Base-by-base conservation (phyloP, 2,113 vertebrate genomes). In the Pseudonaja textilis region DNA sequence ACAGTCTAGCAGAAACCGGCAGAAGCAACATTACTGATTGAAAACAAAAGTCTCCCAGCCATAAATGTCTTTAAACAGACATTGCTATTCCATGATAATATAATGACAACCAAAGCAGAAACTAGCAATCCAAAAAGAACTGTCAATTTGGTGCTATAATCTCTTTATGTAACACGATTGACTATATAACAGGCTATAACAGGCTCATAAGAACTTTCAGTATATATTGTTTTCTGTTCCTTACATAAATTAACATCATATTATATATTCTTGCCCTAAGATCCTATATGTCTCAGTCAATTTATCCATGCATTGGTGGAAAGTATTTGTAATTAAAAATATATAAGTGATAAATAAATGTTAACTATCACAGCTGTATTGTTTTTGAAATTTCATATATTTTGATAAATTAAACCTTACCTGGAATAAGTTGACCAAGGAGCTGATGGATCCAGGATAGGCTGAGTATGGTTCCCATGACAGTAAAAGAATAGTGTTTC, bases 351-450 rank as follows among this genome's bases (percentile, higher is more conserved):
- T 59, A 87, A 47, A 86, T 86, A 25, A 56, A 34, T 54, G 29
- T 87, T 45, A 59, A 5, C 23, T 57, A 20, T 23, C 50, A 91
- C 34, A 85, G 55, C 18, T 9, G 18, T 85, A 52, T 16, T 59
- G 8, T 20, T 85, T 86, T n/a, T 91, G 52, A 14, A 54, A 85
- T 90, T 81, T 90, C 47, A 26, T 90, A 81, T 16, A 90, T 47
- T n/a, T 85, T 34, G 85, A 64, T 86, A 59, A 4, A 61, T 90
- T 26, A 92, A 95, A 89, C 54, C 98, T 96, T 98, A 99, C 99
- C 99, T 99, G 98, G 98, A 95, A 98, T 97, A 90, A 98, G 95
- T 93, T 98, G 98, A 54, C 97, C 97, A 88, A 98, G 97, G 93
- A 96, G 93, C 14, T 97, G 96, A 61, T 98, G 98, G 57, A 96